Conservation (phyloP, 2,113 vertebrate species). For the Onychostruthus taczanowskii region DNA sequence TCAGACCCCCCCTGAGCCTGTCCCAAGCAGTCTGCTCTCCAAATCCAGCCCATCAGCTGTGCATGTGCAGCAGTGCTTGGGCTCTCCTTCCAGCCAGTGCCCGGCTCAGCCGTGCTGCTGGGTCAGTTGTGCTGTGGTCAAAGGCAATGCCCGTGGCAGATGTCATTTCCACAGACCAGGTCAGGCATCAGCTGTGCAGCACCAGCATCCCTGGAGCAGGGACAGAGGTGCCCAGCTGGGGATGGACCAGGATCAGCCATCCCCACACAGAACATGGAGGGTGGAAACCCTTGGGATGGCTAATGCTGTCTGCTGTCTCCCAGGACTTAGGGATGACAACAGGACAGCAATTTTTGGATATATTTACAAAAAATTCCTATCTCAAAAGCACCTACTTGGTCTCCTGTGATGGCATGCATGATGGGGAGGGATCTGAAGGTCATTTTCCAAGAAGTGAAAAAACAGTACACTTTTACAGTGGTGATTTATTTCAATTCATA, state of each 20-base stretch:
- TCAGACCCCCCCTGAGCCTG: neutral
- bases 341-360: neutral
- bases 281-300: neutral
- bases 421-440: neutral
- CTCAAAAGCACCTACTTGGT: neutral
- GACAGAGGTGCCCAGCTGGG: neutral
- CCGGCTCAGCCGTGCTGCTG: neutral
- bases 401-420: neutral
- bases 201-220: rapidly evolving
- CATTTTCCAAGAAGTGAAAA: neutral
- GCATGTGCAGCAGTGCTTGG: neutral
- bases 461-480: neutral
- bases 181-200: neutral
- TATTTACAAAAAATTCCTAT: conserved; percentile 27
- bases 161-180: neutral
- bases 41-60: neutral
- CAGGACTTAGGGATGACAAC: neutral
- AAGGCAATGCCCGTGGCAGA: neutral
- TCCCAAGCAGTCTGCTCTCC: neutral
- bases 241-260: neutral
- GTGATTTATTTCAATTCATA: neutral
- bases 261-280: rapidly evolving
- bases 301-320: neutral
- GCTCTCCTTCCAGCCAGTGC: neutral
- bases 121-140: rapidly evolving